Base-by-base conservation (phyloP, 2,888 invertebrate species). In the Oasisia sp. region DNA sequence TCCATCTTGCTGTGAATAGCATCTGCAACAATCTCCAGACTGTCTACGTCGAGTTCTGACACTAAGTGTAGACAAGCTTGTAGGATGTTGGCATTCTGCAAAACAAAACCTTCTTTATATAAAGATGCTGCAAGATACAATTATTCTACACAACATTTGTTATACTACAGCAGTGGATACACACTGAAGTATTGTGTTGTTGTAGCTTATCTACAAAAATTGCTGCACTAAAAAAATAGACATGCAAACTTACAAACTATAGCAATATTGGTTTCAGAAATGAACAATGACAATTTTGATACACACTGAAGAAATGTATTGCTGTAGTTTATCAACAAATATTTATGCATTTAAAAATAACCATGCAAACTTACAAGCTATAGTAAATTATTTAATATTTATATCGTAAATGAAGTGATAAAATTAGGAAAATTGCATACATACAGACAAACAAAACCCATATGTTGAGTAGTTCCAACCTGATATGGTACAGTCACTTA, bases 41-140 rank as follows among this genome's bases (percentile, higher is more conserved):
- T 74, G 74, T 74, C 74, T 74, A 74, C 94, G 93, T 96, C 95
- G 32, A 96, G 93, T 89, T 96, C 96, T 91, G 95, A 94, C 32
- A 96, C 92, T 11, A 96, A 94, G 91, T 94, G 93, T 50, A 96
- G 92, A 32, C 95, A 95, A 9, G 96, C 95, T 93, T 96, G 95
- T 89, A 96, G 93, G 32, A 96, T 93, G 93, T 96, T 95, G 32
- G 95, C 94, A 94, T 95, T 95, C 95, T 96, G 94, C 91, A 95
- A 95, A 90, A 91, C 50, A 92, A 93, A 91, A 90, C 91, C 92
- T 11, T 89, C 91, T n/a, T 32, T 19, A 89, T 89, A 50, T 50
- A 50, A 50, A 50, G 9, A 50, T 50, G 50, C 50, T 50, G 50
- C 50, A 50, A 50, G 50, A 50, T 9, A 50, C 1, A 50, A 14